phyloP scores from a whole-genome alignment of 2,797 vertebrate genomes.

The Tenualosa ilisha region DNA sequence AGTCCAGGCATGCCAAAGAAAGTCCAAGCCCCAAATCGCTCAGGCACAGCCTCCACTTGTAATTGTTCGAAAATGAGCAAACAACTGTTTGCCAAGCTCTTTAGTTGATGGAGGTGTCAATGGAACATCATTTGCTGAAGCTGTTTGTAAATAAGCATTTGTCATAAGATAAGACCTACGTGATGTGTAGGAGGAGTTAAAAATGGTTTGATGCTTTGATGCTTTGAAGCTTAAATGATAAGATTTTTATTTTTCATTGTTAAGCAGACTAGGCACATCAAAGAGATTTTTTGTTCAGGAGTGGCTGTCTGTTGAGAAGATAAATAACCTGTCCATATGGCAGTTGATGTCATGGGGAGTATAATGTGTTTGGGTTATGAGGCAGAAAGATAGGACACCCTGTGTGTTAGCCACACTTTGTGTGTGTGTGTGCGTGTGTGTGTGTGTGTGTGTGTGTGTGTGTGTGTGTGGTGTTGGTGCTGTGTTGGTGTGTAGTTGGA shows the following conservation, averaged over 20 bases:
- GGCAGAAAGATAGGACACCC: constrained; percentile 13
- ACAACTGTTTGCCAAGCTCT: constrained; percentile 13
- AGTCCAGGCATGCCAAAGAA: constrained; percentile 45
- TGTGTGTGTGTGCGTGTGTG: background rate
- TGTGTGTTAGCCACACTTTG: background rate
- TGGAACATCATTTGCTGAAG: background rate
- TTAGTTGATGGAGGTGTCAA: background rate
- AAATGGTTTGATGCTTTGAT: background rate
- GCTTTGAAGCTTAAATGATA: background rate
- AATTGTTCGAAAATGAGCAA: background rate
- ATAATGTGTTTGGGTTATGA: constrained; percentile 4
- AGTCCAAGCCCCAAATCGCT: background rate
- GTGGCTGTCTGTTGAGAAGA: background rate
- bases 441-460: background rate
- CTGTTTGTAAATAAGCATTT: background rate
- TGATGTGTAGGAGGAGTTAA: background rate
- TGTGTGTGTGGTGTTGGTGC: background rate
- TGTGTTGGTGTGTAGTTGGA: constrained; percentile 1
- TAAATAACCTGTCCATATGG: constrained; percentile 53
- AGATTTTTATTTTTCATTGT: background rate
- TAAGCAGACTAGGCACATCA: background rate
- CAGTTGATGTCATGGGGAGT: constrained; percentile 36
- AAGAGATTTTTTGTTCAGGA: background rate
- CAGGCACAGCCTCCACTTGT: constrained; percentile 5
- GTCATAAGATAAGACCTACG: background rate